A percentile compares a stretch with the other conserved stretches of the same genome.
Evolutionary conservation across 2,888 invertebrate genomes (phyloP).

Genomic region (Diarsia rubi): DNA sequence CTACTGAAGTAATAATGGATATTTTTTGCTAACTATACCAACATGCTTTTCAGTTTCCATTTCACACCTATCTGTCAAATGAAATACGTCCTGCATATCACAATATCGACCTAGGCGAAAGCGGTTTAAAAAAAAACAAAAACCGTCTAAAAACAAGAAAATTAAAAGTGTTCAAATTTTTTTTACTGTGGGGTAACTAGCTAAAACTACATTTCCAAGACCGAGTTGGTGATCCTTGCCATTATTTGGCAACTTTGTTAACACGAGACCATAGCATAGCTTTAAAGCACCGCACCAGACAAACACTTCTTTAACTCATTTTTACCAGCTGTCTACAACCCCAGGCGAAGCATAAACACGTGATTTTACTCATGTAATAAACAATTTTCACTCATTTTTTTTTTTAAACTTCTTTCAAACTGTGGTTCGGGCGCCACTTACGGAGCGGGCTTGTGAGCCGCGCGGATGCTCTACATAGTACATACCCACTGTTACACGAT

Average conservation of each 20-base stretch:
- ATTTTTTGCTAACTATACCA: neutral
- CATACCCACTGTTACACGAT: too few species aligned
- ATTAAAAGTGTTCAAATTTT: too few species aligned
- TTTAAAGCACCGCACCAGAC: neutral
- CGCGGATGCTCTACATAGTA: too few species aligned
- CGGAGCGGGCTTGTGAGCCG: too few species aligned
- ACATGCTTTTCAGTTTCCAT: neutral
- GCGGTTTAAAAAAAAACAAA: neutral
- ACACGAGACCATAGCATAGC: neutral
- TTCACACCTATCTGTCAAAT: neutral
- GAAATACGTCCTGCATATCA: neutral
- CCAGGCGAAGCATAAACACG: neutral
- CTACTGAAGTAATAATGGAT: neutral
- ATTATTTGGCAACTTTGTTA: neutral
- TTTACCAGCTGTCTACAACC: neutral
- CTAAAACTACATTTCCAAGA: neutral
- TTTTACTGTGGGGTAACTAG: neutral
- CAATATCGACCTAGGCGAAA: neutral
- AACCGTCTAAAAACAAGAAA: neutral
- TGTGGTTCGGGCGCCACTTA: too few species aligned
- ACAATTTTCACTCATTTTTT: too few species aligned
- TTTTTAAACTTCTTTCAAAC: too few species aligned
- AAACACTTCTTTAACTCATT: neutral
- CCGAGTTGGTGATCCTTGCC: neutral
- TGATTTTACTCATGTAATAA: too few species aligned